Evolutionary conservation across 2,888 invertebrate species (phyloP).

Genomic region (Melinopterus prodromus): DNA sequence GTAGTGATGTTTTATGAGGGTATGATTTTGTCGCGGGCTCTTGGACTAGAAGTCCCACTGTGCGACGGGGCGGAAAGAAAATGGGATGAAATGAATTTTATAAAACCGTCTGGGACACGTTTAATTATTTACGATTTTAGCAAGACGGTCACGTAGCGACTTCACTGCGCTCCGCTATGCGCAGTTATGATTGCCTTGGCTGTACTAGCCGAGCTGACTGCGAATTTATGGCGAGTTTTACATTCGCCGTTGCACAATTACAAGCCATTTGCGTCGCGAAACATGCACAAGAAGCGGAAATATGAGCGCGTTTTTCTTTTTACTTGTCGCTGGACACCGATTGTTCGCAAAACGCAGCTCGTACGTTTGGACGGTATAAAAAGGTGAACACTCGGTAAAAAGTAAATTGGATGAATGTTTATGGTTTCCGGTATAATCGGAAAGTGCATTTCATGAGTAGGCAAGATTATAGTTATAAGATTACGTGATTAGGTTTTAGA

Average conservation of each 20-base stretch:
- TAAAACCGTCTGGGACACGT: background rate
- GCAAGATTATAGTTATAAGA: too few species aligned
- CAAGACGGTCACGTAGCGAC: background rate
- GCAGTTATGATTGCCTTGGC: background rate
- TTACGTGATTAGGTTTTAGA: too few species aligned
- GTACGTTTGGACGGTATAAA: too few species aligned
- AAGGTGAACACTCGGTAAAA: too few species aligned
- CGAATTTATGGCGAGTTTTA: background rate
- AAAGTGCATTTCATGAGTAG: too few species aligned
- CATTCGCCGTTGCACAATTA: background rate
- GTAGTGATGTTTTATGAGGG: too few species aligned
- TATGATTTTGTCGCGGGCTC: too few species aligned
- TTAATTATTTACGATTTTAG: background rate
- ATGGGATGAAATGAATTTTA: background rate
- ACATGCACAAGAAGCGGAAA: background rate
- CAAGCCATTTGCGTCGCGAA: constrained; percentile 4
- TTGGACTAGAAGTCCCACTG: too few species aligned
- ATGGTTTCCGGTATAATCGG: too few species aligned
- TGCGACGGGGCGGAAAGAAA: background rate
- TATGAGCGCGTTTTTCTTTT: background rate
- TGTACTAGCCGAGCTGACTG: background rate
- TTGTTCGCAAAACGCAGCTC: background rate
- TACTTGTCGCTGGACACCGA: background rate
- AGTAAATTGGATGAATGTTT: too few species aligned
- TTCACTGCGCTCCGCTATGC: background rate